Base-by-base conservation (phyloP, 2,888 invertebrate species). In the Eupithecia dodoneata region DNA sequence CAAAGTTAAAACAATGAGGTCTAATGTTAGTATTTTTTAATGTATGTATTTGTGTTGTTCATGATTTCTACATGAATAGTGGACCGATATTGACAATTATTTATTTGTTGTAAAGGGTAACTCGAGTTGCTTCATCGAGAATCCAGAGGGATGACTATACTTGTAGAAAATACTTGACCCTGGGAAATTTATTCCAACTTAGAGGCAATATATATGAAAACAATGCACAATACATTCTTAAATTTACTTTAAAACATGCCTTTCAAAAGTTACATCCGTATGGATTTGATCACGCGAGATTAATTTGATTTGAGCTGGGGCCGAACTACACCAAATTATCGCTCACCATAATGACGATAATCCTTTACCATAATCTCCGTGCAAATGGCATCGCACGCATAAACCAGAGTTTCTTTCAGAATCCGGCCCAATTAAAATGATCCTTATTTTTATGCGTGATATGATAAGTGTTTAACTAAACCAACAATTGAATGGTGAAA, bases 361-460 rank as follows among this genome's bases (percentile, higher is more conserved):
- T 13, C 41, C 65, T 65, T 30, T 13, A 55, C 15, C 15, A n/a
- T 59, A 65, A 65, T 65, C 45, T 45, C 45, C 45, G 45, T 45
- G 45, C 4, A 45, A 6, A 45, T 45, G 7, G 6, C 45, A 45
- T 7, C 45, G 45, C 6, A 6, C 45, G 45, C 7, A 45, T 7
- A 7, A 45, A 7, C 4, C 5, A 45, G 45, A 45, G 45, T 45
- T 30, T 30, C 30, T 1, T 30, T 30, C 10, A 47, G 47, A 47
- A 47, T 12, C 3, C 45, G 30, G 41, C 41, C 30, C 15, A 45
- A 45, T 42, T 7, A 45, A 69, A 69, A 45, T 10, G 10, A 69
- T 44, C 2, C 44, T n/a, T 72, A 44, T 59, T 72, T 59, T 59
- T 72, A 42, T 74, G 49, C 63, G 63, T 47, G 47, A 70, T 59